Conservation (phyloP, 2,113 vertebrate genomes). For the Chloroceryle aenea region DNA sequence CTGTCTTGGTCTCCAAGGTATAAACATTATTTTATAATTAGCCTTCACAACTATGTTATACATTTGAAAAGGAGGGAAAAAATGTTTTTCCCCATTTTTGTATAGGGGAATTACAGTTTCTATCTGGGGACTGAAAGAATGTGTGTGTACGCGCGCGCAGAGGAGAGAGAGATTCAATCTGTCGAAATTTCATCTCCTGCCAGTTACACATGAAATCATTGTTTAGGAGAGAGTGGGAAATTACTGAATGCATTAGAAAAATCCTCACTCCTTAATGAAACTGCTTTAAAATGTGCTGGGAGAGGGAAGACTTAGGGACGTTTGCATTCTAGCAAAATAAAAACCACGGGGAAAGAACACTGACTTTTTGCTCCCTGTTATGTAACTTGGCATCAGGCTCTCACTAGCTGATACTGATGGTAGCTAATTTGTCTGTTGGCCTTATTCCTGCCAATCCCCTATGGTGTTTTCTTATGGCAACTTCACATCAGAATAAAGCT, state of each 20-base stretch:
- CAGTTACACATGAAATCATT: constrained; percentile 73
- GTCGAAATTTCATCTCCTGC: constrained; percentile 73
- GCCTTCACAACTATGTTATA: constrained; percentile 81
- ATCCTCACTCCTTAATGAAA: constrained; percentile 74
- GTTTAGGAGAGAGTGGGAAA: constrained; percentile 52
- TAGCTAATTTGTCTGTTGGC: constrained; percentile 55
- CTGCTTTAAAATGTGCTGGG: constrained; percentile 41
- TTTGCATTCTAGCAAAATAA: neutral
- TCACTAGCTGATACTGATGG: constrained; percentile 13
- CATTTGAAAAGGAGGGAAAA: constrained; percentile 76
- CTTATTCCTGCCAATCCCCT: constrained; percentile 53
- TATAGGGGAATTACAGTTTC: constrained; percentile 76
- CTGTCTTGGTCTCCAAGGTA: constrained; percentile 79
- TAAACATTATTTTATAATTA: constrained; percentile 87
- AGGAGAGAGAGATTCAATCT: constrained; percentile 65
- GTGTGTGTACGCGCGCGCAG: constrained; percentile 14
- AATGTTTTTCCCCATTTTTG: constrained; percentile 73
- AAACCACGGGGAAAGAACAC: neutral
- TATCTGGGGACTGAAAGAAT: constrained; percentile 75
- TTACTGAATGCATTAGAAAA: constrained; percentile 56
- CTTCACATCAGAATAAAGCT: constrained; percentile 38
- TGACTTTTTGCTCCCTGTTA: constrained; percentile 7
- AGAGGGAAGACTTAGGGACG: constrained; percentile 30
- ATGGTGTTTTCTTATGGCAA: constrained; percentile 16
- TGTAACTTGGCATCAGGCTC: constrained; percentile 25